Evolutionary conservation across 2,113 vertebrate genomes (phyloP).

Genomic region (Sorex fumeus): DNA sequence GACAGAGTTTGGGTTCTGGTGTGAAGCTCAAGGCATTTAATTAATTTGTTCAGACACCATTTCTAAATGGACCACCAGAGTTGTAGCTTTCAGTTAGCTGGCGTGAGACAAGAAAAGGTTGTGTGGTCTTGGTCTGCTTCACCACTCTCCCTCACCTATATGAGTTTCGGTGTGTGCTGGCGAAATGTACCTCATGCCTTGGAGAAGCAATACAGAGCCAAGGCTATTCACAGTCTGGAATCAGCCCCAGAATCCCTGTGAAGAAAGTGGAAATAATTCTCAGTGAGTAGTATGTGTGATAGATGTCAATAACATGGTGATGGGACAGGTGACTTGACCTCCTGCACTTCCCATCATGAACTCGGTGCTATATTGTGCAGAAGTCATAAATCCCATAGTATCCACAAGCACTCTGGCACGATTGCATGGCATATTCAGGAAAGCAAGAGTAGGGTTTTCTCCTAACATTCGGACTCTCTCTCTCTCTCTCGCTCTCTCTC

Average conservation of each 20-base stretch:
- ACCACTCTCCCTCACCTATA: too few species aligned
- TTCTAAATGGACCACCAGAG: conserved; percentile 15
- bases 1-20: neutral
- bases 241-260: neutral
- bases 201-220: neutral
- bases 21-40: neutral
- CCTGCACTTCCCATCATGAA: neutral
- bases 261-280: neutral
- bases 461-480: too few species aligned
- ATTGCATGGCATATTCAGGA: neutral
- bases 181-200: neutral
- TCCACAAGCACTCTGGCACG: neutral
- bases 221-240: neutral
- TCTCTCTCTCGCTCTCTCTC: too few species aligned
- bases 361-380: neutral
- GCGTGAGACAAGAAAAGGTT: neutral
- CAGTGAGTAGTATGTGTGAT: neutral
- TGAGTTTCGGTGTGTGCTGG: too few species aligned
- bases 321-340: neutral
- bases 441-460: neutral
- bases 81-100: conserved; percentile 36
- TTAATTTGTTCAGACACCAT: conserved; percentile 10
- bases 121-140: too few species aligned
- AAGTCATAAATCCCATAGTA: neutral
- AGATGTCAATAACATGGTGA: too few species aligned